Conservation (phyloP, 64 coral and sea anemone genomes). For the Cladopsammia gracilis region DNA sequence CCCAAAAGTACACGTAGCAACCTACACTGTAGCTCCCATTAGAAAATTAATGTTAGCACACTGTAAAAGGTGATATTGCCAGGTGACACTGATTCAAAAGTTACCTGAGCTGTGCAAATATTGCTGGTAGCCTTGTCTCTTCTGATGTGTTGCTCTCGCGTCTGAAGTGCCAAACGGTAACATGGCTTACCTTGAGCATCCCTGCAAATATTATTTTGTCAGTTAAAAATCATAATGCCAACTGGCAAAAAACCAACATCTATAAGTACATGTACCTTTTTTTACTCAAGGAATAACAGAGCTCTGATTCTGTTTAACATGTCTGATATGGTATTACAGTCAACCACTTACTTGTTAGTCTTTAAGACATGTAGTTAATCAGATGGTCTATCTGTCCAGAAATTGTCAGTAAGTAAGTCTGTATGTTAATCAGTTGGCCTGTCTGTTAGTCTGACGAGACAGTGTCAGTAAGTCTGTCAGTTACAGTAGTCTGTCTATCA, state of each 20-base stretch:
- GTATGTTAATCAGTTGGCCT: background rate
- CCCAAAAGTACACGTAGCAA: no score
- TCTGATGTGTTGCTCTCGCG: constrained; percentile 97
- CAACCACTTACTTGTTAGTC: no score
- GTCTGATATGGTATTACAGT: no score
- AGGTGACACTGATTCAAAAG: background rate
- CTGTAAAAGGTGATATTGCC: no score
- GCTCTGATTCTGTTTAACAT: no score
- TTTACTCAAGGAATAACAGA: background rate
- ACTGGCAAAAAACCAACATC: no score
- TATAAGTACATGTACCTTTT: no score
- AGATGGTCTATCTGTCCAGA: background rate
- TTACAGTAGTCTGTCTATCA: background rate
- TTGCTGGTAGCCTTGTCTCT: constrained; percentile 99
- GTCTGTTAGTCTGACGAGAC: background rate
- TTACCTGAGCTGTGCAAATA: constrained; percentile 97
- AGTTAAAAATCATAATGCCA: background rate
- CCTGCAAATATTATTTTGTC: constrained; percentile 38
- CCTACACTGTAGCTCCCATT: no score
- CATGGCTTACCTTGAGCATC: constrained; percentile 78
- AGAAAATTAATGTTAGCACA: no score
- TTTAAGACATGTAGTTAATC: background rate
- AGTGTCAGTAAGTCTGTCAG: background rate
- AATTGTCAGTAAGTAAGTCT: background rate
- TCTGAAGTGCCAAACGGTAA: constrained; percentile 94